A percentile compares a stretch with the other conserved stretches of the same genome.
Conservation (phyloP, 2,888 invertebrate species). For the Octonoba sinensis region DNA sequence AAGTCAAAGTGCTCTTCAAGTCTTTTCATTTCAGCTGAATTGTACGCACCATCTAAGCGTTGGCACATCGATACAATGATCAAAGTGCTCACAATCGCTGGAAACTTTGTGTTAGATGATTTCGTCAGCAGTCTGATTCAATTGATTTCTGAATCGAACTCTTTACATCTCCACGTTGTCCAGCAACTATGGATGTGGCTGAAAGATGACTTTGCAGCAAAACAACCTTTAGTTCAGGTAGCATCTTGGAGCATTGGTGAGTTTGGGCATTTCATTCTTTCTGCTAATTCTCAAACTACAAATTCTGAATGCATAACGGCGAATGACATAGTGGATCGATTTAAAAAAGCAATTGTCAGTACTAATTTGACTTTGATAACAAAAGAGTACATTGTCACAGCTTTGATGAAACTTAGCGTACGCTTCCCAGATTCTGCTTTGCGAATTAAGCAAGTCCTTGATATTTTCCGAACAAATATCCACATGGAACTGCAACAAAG, state of each 20-base stretch:
- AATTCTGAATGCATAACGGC: conserved; percentile 71
- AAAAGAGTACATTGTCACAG: conserved; percentile 94
- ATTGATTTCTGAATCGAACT: conserved; percentile 88
- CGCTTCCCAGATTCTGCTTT: conserved; percentile 73
- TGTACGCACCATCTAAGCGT: conserved; percentile 86
- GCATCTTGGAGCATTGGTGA: conserved; percentile 99
- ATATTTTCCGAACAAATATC: conserved; percentile 93
- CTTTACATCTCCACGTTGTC: conserved; percentile 90
- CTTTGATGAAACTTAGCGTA: conserved; percentile 95
- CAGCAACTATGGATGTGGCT: conserved; percentile 82
- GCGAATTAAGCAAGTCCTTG: conserved; percentile 85
- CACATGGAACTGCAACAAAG: conserved; percentile 98
- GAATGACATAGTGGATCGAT: conserved; percentile 88
- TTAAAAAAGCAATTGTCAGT: conserved; percentile 90
- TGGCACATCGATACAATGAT: conserved; percentile 99
- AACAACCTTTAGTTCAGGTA: conserved; percentile 78
- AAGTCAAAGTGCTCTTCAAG: conserved; percentile 97
- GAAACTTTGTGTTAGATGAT: conserved; percentile 97
- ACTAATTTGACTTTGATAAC: conserved; percentile 90
- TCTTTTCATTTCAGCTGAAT: conserved; percentile 94
- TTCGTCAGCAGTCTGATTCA: conserved; percentile 97
- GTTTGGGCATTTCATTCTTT: conserved; percentile 92
- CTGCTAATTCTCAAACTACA: conserved; percentile 71
- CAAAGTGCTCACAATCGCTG: conserved; percentile 93
- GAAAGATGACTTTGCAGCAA: conserved; percentile 68